Evolutionary conservation across 2,888 invertebrate genomes (phyloP), one percentile per base, ranked within the genome.

Genomic region (Creontiades dilutus): DNA sequence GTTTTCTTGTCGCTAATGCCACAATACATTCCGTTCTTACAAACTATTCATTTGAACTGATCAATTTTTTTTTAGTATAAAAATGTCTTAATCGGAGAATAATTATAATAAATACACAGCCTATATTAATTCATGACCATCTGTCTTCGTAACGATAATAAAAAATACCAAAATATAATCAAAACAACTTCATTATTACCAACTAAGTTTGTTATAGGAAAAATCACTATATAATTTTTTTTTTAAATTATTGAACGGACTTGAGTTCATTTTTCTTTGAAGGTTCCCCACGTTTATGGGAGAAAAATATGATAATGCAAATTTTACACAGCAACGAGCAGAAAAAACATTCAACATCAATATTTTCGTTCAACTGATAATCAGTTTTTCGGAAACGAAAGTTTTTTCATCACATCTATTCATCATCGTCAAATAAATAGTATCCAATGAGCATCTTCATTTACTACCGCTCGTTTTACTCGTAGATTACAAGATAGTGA

Each of bases 51-150:
- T 68, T 68, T 68, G 68, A 68, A 68, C 68, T 19, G 68, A 19
- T 23, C 11, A 23, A 23, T 68, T 23, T 23, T 68, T 23, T 23
- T 19, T 23, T 19, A 68, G 68, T 68, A 68, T 68, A 68, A 68
- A 68, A 68, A 68, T 68, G 68, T 68, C 68, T 61, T 61, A 68
- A 68, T 68, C 5, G 23, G 68, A 68, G 68, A 68, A 68, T 68
- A 68, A 68, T 23, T 68, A 68, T 68, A 68, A 68, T 68, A 68
- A 68, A 68, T 68, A 68, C 68, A 68, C 68, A 68, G 68, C 68
- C 68, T 68, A 68, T 68, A 68, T 68, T 68, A 68, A 68, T 68
- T 68, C 68, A 23, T 68, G 68, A 68, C 68, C 68, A 68, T 23
- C 68, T 13, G 68, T 68, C 68, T 68, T 68, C 68, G 68, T 68